Evolutionary conservation across 2,888 invertebrate genomes (phyloP), one percentile per base, ranked within the genome.

Genomic region (Rutpela maculata): DNA sequence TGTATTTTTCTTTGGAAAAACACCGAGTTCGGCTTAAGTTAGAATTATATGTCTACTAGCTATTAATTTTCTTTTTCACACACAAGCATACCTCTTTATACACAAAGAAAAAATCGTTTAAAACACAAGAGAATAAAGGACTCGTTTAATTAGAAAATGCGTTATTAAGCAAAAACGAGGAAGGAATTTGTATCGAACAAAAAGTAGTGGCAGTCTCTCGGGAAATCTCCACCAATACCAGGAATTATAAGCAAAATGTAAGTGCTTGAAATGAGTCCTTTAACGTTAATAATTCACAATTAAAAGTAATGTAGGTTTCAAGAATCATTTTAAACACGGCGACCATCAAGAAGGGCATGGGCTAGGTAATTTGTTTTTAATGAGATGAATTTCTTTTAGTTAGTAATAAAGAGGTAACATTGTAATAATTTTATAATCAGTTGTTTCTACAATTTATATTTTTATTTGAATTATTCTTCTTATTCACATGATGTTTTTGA

Each of bases 151-250:
- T 59, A 38, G 69, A 17, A 10, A 59, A 59, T 57, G 57, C 31
- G 59, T 57, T 35, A 35, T 55, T 11, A n/a, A 31, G 35, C 56
- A 69, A 26, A 69, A 57, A 62, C 62, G 4, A 6, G 26, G 35
- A n/a, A 19, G 22, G 31, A 9, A 18, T 57, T 69, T 69, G 57
- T 38, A 57, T 35, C 19, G 26, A 56, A 55, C 43, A 55, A 15
- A 19, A 22, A 26, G 18, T 19, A 69, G 50, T 50, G 0, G 50
- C 56, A 11, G n/a, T 38, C 74, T 43, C 43, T 57, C 1, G 74
- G 67, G 74, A 74, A 74, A 74, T 74, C 67, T 17, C 17, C 22
- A 12, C 38, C 55, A 73, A 73, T 73, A 74, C 66, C 74, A 67
- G 59, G 55, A 60, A 74, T 74, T 67, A 60, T 59, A 59, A 26